Evolutionary conservation across 37 sponge, comb jelly and placozoan species (phyloP).

Genomic region (Diacarnus erythraeanus): DNA sequence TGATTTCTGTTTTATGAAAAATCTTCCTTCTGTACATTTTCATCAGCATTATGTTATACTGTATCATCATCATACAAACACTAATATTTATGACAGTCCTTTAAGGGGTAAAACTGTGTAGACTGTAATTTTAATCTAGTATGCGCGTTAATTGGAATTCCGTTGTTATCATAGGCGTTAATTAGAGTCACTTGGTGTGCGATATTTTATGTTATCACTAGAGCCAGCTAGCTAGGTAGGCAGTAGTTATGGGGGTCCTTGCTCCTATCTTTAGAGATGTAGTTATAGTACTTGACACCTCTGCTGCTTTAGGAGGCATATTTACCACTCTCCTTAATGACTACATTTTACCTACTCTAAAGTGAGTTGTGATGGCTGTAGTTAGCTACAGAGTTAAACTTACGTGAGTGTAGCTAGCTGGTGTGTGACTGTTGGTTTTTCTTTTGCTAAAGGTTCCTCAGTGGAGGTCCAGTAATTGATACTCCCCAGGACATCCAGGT

Average conservation of each 20-base stretch:
- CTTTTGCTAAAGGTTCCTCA: conserved; percentile 12
- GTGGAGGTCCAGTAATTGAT: conserved; percentile 10
- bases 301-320: conserved; percentile 43
- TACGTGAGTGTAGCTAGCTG: neutral
- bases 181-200: too few species aligned
- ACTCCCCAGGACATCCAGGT: neutral
- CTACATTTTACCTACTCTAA: conserved; percentile 42
- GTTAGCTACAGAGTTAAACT: too few species aligned
- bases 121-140: too few species aligned
- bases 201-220: too few species aligned
- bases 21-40: too few species aligned
- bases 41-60: too few species aligned
- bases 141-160: too few species aligned
- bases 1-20: neutral
- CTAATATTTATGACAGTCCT: too few species aligned
- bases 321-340: conserved; percentile 27
- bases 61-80: too few species aligned
- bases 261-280: conserved; percentile 19
- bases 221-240: too few species aligned
- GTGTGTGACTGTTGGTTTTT: neutral
- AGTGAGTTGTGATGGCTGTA: conserved; percentile 32
- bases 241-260: conserved; percentile 8
- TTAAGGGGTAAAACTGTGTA: too few species aligned
- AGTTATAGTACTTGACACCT: conserved; percentile 46
- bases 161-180: too few species aligned